Evolutionary conservation across 35 echinoderm and acorn worm genomes (phyloP).

Genomic region (Anneissia japonica): DNA sequence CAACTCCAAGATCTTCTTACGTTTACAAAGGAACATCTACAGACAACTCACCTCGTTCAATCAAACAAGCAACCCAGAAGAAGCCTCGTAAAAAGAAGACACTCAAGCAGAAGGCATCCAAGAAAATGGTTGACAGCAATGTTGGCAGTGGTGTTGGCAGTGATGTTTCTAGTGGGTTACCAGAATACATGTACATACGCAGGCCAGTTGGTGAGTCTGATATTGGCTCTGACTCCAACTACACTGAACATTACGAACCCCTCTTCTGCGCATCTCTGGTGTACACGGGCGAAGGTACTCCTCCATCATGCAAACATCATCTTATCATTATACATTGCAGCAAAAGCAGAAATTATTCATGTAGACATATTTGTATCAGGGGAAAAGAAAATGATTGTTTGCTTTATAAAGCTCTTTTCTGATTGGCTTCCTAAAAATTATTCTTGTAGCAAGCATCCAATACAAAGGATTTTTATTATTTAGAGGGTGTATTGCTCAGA

Average conservation of each 20-base stretch:
- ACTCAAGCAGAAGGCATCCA: neutral
- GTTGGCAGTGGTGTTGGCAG: neutral
- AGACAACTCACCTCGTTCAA: neutral
- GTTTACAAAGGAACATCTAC: neutral
- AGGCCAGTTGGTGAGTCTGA: constrained; percentile 72
- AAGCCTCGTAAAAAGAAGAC: neutral
- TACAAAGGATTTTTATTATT: too few species aligned
- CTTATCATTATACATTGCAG: too few species aligned
- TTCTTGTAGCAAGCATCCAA: too few species aligned
- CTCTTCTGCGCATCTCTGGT: constrained; percentile 21
- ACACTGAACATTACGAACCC: constrained; percentile 75
- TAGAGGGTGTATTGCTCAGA: too few species aligned
- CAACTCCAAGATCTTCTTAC: neutral
- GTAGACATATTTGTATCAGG: too few species aligned
- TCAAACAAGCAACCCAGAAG: neutral
- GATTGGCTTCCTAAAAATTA: too few species aligned
- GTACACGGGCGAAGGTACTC: neutral
- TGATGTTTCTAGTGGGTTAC: constrained; percentile 39
- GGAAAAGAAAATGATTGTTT: too few species aligned
- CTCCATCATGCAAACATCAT: neutral
- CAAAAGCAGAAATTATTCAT: too few species aligned
- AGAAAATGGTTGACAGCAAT: too few species aligned
- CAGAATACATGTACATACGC: constrained; percentile 81
- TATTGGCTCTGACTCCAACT: constrained; percentile 67
- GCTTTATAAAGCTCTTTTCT: too few species aligned